Base-by-base conservation (phyloP, 2,797 vertebrate genomes). In the Rhynchotus rufescens region DNA sequence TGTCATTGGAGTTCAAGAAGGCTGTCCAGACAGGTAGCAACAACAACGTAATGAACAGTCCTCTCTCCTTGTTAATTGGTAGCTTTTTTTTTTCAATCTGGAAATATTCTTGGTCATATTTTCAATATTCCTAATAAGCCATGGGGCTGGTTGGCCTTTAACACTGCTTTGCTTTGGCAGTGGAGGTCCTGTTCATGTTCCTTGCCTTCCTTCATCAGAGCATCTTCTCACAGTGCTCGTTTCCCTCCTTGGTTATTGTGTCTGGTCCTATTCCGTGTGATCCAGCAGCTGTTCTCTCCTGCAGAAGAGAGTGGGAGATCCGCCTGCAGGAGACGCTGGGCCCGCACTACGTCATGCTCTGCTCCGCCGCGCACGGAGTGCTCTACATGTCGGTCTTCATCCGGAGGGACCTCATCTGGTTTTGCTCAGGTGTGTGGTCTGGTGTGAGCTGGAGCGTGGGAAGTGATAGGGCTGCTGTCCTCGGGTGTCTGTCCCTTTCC, bases 341-440 rank as follows among this genome's bases (percentile, higher is more conserved):
- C 21, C 99, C 99, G 0, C 98, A 99, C 91, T 99, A 99, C 0
- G 98, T 99, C 45, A 98, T 99, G 98, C 98, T 99, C n/a, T 98
- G 98, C 30, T 98, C 98, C 0, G 98, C 98, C 0, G 98, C 98
- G 1, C 99, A 99, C 0, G 99, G 99, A 0, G 99, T 99, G 76
- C 98, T 99, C 26, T 99, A 99, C 96, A 97, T 99, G 92, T 98
- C 98, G 0, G 93, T 99, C 22, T 99, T 99, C 92, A 98, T 99
- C 89, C 98, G 99, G 80, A 97, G 99, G 83, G 99, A 99, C 96
- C 99, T 99, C 86, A 99, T 99, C 97, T 99, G 99, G 99, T 99
- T 99, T 97, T 99, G 99, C 97, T 99, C 99, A 89, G 99, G 99
- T 99, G 49, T 8, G 91, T 69, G 67, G 6, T 51, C 54, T 49